These are phyloP conservation scores for Aphelenchoides besseyi DNA, from an alignment of 1,140 invertebrate species.

Conservation along the genomic window DNA sequence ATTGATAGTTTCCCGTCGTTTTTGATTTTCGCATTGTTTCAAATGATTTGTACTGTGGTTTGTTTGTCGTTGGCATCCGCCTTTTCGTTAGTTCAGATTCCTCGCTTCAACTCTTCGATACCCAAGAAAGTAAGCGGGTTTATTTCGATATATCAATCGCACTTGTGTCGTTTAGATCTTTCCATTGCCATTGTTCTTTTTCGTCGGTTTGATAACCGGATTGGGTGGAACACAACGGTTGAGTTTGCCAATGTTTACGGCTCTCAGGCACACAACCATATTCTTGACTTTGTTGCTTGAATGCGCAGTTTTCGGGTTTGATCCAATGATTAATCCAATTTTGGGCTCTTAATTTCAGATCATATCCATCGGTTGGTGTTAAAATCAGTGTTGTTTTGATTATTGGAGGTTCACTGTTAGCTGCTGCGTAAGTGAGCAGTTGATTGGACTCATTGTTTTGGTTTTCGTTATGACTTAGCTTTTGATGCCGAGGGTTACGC, in stretches of 20 bases:
- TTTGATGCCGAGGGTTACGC: conserved; percentile 69
- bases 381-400: conserved; percentile 89
- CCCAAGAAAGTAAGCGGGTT: conserved; percentile 5
- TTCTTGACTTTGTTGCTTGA: conserved; percentile 97
- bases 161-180: conserved; percentile 5
- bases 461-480: conserved; percentile 68
- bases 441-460: not conserved
- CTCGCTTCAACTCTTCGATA: not conserved
- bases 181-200: conserved; percentile 14
- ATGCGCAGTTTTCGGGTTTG: conserved; percentile 76
- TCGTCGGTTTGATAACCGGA: conserved; percentile 87
- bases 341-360: conserved; percentile 63
- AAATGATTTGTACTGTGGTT: conserved; percentile 12
- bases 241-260: conserved; percentile 97
- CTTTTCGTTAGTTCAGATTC: not conserved
- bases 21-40: conserved; percentile 2
- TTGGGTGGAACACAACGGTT: conserved; percentile 89
- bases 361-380: conserved; percentile 64
- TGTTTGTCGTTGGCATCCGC: not conserved
- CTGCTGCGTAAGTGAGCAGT: conserved; percentile 65
- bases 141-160: not conserved
- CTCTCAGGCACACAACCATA: conserved; percentile 88
- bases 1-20: conserved; percentile 21
- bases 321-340: not conserved
- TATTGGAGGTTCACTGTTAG: conserved; percentile 81